These are phyloP conservation scores for Agrotis segetum DNA, from an alignment of 2,888 invertebrate species.

Conservation along the genomic window DNA sequence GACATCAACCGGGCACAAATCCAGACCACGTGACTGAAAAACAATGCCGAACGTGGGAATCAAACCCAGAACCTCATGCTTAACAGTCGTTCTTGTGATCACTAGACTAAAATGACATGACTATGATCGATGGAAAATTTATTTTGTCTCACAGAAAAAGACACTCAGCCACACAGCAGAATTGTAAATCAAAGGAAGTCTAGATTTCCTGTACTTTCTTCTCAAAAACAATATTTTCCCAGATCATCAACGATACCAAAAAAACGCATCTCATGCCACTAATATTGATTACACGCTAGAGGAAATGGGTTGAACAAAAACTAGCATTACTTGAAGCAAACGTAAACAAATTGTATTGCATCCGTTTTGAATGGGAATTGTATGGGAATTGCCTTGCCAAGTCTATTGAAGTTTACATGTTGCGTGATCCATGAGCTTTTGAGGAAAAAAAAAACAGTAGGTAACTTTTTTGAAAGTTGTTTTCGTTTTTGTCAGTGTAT, in stretches of 20 bases:
- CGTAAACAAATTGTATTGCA: constrained; percentile 41
- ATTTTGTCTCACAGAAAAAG: not conserved
- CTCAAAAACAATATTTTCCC: constrained; percentile 25
- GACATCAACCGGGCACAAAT: no score
- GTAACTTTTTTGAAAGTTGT: not conserved
- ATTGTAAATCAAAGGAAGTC: not conserved
- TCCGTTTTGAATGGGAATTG: constrained; percentile 41
- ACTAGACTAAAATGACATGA: no score
- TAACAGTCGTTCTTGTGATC: no score
- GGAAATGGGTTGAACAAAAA: constrained; percentile 51
- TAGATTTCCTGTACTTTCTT: not conserved
- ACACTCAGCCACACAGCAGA: not conserved
- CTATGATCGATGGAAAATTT: not conserved
- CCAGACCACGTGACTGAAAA: no score
- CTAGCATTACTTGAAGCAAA: constrained; percentile 34
- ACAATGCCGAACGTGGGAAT: no score
- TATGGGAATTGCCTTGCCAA: not conserved
- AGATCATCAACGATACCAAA: not conserved
- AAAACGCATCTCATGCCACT: constrained; percentile 1
- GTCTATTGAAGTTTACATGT: constrained; percentile 1
- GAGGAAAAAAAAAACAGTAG: no score
- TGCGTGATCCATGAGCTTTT: not conserved
- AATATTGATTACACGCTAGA: constrained; percentile 35
- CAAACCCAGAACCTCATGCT: no score
- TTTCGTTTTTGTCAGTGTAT: not conserved